Evolutionary conservation across 2,113 vertebrate genomes (phyloP).

Genomic region (Pyrgilauda ruficollis): DNA sequence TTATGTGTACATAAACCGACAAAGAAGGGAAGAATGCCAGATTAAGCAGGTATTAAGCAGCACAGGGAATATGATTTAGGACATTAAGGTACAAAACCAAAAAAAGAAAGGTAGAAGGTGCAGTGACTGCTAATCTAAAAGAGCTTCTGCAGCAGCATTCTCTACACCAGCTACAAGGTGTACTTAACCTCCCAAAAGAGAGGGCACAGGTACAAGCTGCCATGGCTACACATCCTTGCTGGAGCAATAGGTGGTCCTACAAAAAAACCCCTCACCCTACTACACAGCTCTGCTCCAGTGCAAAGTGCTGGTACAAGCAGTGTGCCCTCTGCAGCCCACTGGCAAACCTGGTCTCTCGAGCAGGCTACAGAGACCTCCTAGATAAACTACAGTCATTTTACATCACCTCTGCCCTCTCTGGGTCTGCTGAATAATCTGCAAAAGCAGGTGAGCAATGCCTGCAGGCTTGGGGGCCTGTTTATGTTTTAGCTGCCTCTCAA

Average conservation of each 20-base stretch:
- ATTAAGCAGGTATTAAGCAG: slow-evolving; percentile 61
- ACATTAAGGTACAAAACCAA: neutral
- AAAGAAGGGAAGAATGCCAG: slow-evolving; percentile 54
- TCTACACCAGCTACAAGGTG: neutral
- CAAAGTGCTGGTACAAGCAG: neutral
- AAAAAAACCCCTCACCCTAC: neutral
- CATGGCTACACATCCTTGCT: accelerated
- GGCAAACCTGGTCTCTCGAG: neutral
- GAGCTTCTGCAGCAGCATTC: neutral
- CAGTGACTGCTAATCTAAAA: neutral
- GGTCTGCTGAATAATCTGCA: neutral
- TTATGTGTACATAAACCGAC: neutral
- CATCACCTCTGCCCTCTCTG: neutral
- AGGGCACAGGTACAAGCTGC: neutral
- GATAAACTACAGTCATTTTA: neutral
- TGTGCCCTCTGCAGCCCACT: neutral
- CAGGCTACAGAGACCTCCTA: neutral
- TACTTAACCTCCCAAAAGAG: accelerated
- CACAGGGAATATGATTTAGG: slow-evolving; percentile 16
- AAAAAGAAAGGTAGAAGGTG: neutral
- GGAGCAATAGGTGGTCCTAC: neutral
- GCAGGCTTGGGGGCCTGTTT: neutral
- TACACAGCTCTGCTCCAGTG: neutral
- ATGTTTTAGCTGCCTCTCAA: neutral
- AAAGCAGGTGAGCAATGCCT: neutral